A percentile compares a stretch with the other conserved stretches of the same genome.
These are phyloP conservation scores for Phalera bucephala DNA, from an alignment of 2,888 invertebrate species.

Conservation along the genomic window DNA sequence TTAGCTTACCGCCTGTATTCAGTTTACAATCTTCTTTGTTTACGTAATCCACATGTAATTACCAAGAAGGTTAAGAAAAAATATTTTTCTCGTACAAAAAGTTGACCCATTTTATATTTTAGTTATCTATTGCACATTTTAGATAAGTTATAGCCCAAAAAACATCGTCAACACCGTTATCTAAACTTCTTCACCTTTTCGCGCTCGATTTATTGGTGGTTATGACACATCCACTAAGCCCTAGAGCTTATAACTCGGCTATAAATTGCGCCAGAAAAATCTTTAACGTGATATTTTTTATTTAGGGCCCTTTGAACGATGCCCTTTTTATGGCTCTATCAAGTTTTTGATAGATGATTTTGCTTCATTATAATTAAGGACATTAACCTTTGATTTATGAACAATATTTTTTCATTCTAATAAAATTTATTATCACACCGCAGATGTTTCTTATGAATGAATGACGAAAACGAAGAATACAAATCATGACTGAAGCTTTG, in stretches of 20 bases:
- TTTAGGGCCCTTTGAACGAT: too few species aligned
- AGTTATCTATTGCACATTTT: too few species aligned
- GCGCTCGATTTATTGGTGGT: constrained; percentile 5
- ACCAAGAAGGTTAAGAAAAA: too few species aligned
- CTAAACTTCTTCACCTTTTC: constrained; percentile 11
- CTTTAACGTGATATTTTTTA: constrained; percentile 4
- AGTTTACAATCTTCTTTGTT: too few species aligned
- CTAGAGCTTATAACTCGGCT: constrained; percentile 10
- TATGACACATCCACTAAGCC: constrained; percentile 8
- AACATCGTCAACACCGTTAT: too few species aligned
- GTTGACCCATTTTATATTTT: too few species aligned
- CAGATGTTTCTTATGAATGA: neutral
- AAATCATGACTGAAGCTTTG: constrained; percentile 10
- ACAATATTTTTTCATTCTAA: constrained; percentile 17
- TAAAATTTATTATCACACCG: neutral
- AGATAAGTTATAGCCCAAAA: too few species aligned
- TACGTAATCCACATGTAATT: too few species aligned
- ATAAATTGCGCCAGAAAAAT: constrained; percentile 11
- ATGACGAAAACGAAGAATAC: neutral
- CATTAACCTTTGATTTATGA: constrained; percentile 19
- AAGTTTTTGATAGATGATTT: constrained; percentile 13
- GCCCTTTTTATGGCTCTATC: constrained; percentile 20
- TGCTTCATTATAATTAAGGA: constrained; percentile 16
- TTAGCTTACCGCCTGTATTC: too few species aligned
- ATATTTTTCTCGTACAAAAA: too few species aligned